Conservation (phyloP, 2,113 vertebrate species). For the Hippoglossus stenolepis region DNA sequence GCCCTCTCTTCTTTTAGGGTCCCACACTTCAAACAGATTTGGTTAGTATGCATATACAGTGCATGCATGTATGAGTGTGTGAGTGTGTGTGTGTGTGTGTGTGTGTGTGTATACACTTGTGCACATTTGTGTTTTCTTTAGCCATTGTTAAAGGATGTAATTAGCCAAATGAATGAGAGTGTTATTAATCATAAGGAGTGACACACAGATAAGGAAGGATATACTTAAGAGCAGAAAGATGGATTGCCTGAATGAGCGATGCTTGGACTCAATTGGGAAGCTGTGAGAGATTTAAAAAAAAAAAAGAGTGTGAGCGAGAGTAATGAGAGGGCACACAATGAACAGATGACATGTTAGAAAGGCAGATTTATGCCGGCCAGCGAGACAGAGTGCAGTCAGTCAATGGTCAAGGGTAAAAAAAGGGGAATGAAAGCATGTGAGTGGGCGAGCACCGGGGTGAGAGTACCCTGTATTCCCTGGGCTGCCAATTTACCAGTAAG, state of each 20-base stretch:
- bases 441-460: constrained; percentile 72
- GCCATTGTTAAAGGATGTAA: constrained; percentile 72
- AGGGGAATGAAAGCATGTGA: constrained; percentile 75
- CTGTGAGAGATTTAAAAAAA: background rate
- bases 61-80: constrained; percentile 60
- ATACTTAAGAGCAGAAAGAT: constrained; percentile 62
- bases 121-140: constrained; percentile 52
- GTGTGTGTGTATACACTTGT: constrained; percentile 36
- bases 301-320: constrained; percentile 6
- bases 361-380: constrained; percentile 64
- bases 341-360: constrained; percentile 69
- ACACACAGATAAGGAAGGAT: constrained; percentile 65
- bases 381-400: constrained; percentile 68
- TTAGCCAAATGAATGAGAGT: constrained; percentile 73
- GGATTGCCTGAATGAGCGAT: constrained; percentile 61
- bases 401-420: constrained; percentile 79
- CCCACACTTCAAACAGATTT: constrained; percentile 87
- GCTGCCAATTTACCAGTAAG: constrained; percentile 82
- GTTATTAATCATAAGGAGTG: constrained; percentile 73
- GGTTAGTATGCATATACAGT: constrained; percentile 83
- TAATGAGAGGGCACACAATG: constrained; percentile 60
- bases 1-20: constrained; percentile 83
- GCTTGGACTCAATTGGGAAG: constrained; percentile 44
- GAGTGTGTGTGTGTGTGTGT: constrained; percentile 41
- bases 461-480: constrained; percentile 79